Evolutionary conservation across 1,140 invertebrate genomes (phyloP).

Genomic region (Oryctes rhinoceros): DNA sequence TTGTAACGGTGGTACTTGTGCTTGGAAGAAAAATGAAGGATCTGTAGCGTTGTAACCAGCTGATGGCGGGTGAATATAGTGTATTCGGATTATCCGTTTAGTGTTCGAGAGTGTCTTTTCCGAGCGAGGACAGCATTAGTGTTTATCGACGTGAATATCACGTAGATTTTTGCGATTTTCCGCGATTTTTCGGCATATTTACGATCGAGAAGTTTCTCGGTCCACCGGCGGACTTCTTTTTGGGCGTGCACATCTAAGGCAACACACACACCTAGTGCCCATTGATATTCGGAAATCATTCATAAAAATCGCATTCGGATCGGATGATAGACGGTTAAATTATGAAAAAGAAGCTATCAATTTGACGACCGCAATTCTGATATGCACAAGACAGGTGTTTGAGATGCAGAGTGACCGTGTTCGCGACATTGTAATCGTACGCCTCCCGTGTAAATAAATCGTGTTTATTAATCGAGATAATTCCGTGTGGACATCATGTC

Average conservation of each 20-base stretch:
- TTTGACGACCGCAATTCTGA: slow-evolving; percentile 52
- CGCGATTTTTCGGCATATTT: slow-evolving; percentile 38
- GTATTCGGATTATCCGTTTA: slow-evolving; percentile 47
- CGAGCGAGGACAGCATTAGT: slow-evolving; percentile 13
- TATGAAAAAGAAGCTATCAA: slow-evolving; percentile 47
- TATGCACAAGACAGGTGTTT: slow-evolving; percentile 43
- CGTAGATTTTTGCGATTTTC: slow-evolving; percentile 27
- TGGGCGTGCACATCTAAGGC: slow-evolving; percentile 55
- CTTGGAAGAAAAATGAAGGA: slow-evolving; percentile 51
- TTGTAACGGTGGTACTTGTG: slow-evolving; percentile 45
- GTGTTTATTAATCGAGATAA: slow-evolving; percentile 42
- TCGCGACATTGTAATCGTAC: slow-evolving; percentile 41
- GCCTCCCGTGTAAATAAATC: slow-evolving; percentile 54
- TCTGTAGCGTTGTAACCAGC: slow-evolving; percentile 59
- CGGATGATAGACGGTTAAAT: slow-evolving; percentile 15
- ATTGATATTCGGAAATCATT: slow-evolving; percentile 57
- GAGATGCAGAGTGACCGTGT: slow-evolving; percentile 53
- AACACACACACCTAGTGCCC: slow-evolving; percentile 54
- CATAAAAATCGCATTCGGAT: slow-evolving; percentile 48
- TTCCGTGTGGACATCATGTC: slow-evolving; percentile 66
- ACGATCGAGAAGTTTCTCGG: neutral
- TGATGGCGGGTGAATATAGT: slow-evolving; percentile 61
- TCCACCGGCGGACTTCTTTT: slow-evolving; percentile 41
- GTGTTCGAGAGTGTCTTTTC: slow-evolving; percentile 34
- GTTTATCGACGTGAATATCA: slow-evolving; percentile 15